Base-by-base conservation (phyloP, 2,113 vertebrate genomes). In the Rana temporaria region DNA sequence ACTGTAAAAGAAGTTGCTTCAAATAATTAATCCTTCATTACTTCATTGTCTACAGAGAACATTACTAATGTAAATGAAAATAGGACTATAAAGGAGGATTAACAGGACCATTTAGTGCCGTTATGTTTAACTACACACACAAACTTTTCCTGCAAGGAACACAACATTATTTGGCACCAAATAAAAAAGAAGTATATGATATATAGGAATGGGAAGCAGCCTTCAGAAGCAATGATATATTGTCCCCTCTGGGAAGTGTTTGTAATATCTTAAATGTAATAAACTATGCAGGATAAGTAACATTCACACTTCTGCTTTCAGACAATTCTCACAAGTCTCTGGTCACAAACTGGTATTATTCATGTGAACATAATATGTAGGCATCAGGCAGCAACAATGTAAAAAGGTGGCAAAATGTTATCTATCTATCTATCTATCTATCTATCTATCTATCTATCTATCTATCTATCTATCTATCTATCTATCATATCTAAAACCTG, bases 1-100 rank as follows among this genome's bases (percentile, higher is more conserved):
- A 90, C 81, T 88, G 90, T 91, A 92, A 91, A 90, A 93, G 90
- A 91, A 92, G 92, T 92, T 89, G 83, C 92, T 91, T 91, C 90
- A 90, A 84, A 88, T 89, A 90, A 93, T 72, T 84, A 91, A 91
- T 88, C 91, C 88, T 90, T 93, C 91, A 92, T 92, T 89, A 89
- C 86, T 89, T 53, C 75, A 88, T 88, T 90, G 87, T 83, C 71
- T 83, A 59, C 72, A 68, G 81, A 83, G 81, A 76, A 68, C 71
- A 83, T 76, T 76, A 83, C 72, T 83, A 76, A 83, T 83, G 81
- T 75, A 83, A 83, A 83, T 83, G 81, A 83, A 83, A 83, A 76
- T 76, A 83, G 73, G 56, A 74, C 81, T 65, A 76, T 76, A 83
- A 76, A 83, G 81, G 24, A 59, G 81, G 72, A 83, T 83, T 75